Percentiles rank a stretch among this genome's conserved stretches.
phyloP scores from a whole-genome alignment of 2,888 invertebrate genomes.

The Brachyopa scutellaris region DNA sequence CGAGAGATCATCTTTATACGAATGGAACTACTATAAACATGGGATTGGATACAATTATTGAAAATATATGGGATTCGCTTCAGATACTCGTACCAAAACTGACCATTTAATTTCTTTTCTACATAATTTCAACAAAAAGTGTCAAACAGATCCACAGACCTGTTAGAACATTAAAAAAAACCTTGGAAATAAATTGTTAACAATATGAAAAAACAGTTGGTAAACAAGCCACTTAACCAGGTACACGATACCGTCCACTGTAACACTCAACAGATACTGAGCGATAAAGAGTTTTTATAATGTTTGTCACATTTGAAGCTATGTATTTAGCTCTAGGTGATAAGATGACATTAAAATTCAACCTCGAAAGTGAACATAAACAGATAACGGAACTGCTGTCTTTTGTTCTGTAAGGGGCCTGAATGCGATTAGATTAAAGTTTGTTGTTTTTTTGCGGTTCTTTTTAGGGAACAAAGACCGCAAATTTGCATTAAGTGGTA shows the following conservation, averaged over 20 bases:
- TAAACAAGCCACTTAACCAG: background rate
- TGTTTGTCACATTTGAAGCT: slow-evolving; percentile 1
- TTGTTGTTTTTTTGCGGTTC: too few species aligned
- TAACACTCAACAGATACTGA: background rate
- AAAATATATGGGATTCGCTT: too few species aligned
- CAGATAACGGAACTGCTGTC: slow-evolving; percentile 16
- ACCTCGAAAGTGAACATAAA: background rate
- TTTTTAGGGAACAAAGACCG: background rate
- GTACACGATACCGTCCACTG: background rate
- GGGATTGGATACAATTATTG: too few species aligned
- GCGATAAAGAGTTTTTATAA: slow-evolving; percentile 6
- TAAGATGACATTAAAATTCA: slow-evolving; percentile 9
- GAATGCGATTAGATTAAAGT: slow-evolving; percentile 10
- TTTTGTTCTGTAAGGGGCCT: background rate
- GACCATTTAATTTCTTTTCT: too few species aligned
- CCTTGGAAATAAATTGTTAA: background rate
- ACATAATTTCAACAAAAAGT: too few species aligned
- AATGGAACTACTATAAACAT: too few species aligned
- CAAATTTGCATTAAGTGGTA: slow-evolving; percentile 17
- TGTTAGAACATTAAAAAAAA: too few species aligned
- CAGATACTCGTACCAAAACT: too few species aligned
- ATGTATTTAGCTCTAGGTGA: background rate
- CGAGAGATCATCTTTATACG: too few species aligned
- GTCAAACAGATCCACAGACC: too few species aligned
- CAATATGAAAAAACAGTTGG: background rate